Base-by-base conservation (phyloP, 2,797 vertebrate species). In the Threskiornis aethiopicus region DNA sequence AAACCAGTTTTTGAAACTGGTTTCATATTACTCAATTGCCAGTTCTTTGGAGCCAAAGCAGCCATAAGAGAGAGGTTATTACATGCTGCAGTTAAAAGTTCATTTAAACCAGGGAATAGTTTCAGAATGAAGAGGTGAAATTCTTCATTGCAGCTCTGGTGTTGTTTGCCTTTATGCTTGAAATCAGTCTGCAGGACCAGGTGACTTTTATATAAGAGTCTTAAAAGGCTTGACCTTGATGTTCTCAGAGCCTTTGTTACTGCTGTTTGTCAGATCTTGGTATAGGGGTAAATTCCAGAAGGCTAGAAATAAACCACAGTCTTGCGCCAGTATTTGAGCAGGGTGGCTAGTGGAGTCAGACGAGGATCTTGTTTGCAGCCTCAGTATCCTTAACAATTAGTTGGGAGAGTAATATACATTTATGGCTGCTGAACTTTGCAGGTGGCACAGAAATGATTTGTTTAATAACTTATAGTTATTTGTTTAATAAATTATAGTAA, bases 211-310 rank as follows among this genome's bases (percentile, higher is more conserved):
- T 54, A 5, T 92, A 94, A 93, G 80, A 94, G 78, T 75, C 78
- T 93, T 95, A 83, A 92, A 95, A 94, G 75, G 58, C 81, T 94
- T 96, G 94, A 96, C 94, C 96, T 93, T 95, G 94, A 41, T 95
- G 83, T 37, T 57, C 55, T 72, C 8, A 4, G 51, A 82, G 70
- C 31, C n/a, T 84, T 93, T 89, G 73, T 79, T 76, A 25, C 20
- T 66, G 42, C 80, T 77, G 55, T 59, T 91, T 82, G 65, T 93
- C 65, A 71, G 72, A 52, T 75, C 67, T 83, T 84, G 57, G 21
- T 85, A 14, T 5, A 65, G 52, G 41, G 81, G 26, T 87, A 51
- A 69, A 78, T 93, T 84, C 59, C 61, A 80, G 78, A 72, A 87
- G 28, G 20, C 29, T 69, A 11, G 49, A 35, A 59, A 57, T 75